Percentiles rank a stretch among this genome's conserved stretches.
Conservation (phyloP, 2,888 invertebrate genomes). For the Xylota sylvarum region DNA sequence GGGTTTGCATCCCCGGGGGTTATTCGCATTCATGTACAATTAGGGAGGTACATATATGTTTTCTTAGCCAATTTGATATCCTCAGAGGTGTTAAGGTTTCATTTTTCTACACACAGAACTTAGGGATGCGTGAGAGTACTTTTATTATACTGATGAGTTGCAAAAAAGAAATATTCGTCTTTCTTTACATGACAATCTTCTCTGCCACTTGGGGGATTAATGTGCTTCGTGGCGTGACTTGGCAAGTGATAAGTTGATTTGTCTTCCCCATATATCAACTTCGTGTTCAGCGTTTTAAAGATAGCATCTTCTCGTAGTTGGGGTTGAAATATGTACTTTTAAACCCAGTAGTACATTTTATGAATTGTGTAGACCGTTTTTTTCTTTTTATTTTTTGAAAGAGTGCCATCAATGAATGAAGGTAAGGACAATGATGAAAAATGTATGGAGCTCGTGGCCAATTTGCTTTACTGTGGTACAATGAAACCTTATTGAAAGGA, state of each 20-base stretch:
- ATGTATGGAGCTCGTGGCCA: too few relatives aligned
- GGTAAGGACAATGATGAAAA: too few relatives aligned
- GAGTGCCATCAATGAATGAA: too few relatives aligned
- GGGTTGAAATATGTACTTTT: slow-evolving; percentile 1
- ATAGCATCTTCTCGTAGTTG: not conserved
- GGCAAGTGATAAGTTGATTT: not conserved
- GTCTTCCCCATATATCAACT: not conserved
- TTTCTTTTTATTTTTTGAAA: too few relatives aligned
- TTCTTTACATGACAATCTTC: not conserved
- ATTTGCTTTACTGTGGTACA: too few relatives aligned
- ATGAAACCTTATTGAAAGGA: too few relatives aligned
- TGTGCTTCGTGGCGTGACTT: slow-evolving; percentile 1
- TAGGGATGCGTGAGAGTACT: not conserved
- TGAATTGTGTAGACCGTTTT: too few relatives aligned
- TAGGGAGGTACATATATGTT: too few relatives aligned
- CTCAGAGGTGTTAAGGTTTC: slow-evolving; percentile 17
- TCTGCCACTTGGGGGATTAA: not conserved
- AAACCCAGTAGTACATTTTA: not conserved
- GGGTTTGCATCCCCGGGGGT: too few relatives aligned
- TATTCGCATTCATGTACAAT: too few relatives aligned
- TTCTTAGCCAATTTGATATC: not conserved
- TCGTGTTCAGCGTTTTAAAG: not conserved
- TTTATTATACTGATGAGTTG: slow-evolving; percentile 6
- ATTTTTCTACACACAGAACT: not conserved
- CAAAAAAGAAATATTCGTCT: not conserved